A percentile compares a stretch with the other conserved stretches of the same genome.
Conservation (phyloP, 2,888 invertebrate species). For the Hoplodrina blanda region DNA sequence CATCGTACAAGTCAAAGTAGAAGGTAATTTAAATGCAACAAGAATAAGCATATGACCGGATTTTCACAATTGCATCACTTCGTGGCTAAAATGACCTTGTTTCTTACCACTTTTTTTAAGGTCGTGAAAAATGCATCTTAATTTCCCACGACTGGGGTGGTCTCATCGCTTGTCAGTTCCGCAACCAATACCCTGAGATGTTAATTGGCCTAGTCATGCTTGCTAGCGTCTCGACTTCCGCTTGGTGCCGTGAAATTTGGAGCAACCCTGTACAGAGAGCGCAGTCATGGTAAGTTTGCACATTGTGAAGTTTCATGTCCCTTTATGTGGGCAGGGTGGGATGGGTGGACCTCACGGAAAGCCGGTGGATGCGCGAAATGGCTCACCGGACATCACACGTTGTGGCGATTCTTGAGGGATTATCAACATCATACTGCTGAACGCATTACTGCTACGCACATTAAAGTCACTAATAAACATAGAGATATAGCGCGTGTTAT, state of each 20-base stretch:
- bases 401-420: too few relatives aligned
- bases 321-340: too few relatives aligned
- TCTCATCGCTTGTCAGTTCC: slow-evolving; percentile 89
- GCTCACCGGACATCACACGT: too few relatives aligned
- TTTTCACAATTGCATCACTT: too few relatives aligned
- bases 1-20: not conserved
- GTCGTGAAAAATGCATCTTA: slow-evolving; percentile 88
- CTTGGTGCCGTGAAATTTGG: slow-evolving; percentile 82
- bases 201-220: slow-evolving; percentile 89
- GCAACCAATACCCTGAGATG: slow-evolving; percentile 88
- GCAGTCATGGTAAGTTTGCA: slow-evolving; percentile 84
- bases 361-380: too few relatives aligned
- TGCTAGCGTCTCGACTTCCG: slow-evolving; percentile 87
- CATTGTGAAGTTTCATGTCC: not conserved
- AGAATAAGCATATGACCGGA: not conserved
- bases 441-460: too few relatives aligned
- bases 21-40: not conserved
- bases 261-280: slow-evolving; percentile 80
- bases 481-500: not conserved
- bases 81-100: not conserved
- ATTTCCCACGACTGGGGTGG: slow-evolving; percentile 94
- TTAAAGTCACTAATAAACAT: not conserved
- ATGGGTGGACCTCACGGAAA: too few relatives aligned
- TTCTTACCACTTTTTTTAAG: slow-evolving; percentile 71
- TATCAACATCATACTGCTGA: too few relatives aligned